Evolutionary conservation across 2,113 vertebrate genomes (phyloP), one percentile per base, ranked within the genome.

Genomic region (Speoplatyrhinus poulsoni): DNA sequence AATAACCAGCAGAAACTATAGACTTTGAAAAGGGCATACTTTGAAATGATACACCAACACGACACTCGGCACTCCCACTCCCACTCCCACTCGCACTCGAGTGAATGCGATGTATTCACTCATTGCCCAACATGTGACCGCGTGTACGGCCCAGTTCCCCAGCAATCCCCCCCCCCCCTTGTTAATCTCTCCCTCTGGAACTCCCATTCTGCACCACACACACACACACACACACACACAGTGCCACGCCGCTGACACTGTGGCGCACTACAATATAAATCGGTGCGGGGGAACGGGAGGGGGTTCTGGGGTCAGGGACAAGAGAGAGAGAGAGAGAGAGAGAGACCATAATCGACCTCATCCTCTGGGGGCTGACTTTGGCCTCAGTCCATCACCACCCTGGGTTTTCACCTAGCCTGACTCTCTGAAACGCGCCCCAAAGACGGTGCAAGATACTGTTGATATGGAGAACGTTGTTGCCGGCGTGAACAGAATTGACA

Each of bases 1-100:
- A 65, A 59, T 41, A 48, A 69, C 49, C 66, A 72, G 70, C 19
- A 11, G 46, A 41, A 15, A 62, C 66, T 65, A 19, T 54, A 60
- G 32, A 60, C 61, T 73, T 73, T 2, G 70, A 73, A 72, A 77
- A 73, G 60, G 3, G 55, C 70, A 59, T 49, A 12, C 58, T 73
- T 63, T 71, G 61, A 61, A 63, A 65, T 65, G 62, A 75, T 47
- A 74, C 41, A 67, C 26, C 70, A 60, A 58, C 12, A 58, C 12
- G n/a, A n/a, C n/a, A n/a, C n/a, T n/a, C n/a, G n/a, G n/a, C n/a
- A n/a, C n/a, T n/a, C n/a, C n/a, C n/a, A n/a, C n/a, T n/a, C n/a
- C n/a, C n/a, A n/a, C n/a, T n/a, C n/a, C n/a, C n/a, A n/a, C n/a
- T n/a, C n/a, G n/a, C n/a, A n/a, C n/a, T n/a, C n/a, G n/a, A n/a